Base-by-base conservation (phyloP, 2,888 invertebrate species). In the Allygus modestus region DNA sequence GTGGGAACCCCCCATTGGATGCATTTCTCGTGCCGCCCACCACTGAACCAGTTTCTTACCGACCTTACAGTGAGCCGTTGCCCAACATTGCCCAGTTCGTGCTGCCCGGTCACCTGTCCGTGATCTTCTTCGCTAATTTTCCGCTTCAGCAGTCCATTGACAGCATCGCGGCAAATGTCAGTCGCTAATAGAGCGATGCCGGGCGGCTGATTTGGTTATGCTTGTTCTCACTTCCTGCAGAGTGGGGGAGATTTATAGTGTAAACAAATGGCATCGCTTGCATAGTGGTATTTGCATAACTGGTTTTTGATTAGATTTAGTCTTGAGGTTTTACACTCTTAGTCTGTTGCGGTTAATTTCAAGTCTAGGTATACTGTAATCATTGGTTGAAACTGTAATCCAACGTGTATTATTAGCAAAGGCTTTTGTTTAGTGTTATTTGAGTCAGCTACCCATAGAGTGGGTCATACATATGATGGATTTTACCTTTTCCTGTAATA, bases 71-170 rank as follows among this genome's bases (percentile, higher is more conserved):
- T 11, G 11, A 2, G 1, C 9, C n/a, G 28, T 77, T 77, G 75
- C 75, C 51, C 41, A 77, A 77, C 41, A 31, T 12, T 20, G 46
- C 73, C 41, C 5, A n/a, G 65, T 28, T 77, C 75, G 75, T 79
- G 79, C 79, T 17, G 58, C 15, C 69, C 1, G 2, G 58, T 51
- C 79, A 79, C 79, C 79, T 79, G 79, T 31, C 79, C 58, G 79
- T 79, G 79, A 79, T 79, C 79, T 37, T 51, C 77, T 31, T 37
- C 33, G 33, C 79, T 41, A 58, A 79, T 79, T 79, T 79, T 58
- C 31, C 58, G 79, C 79, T 79, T 37, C 33, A 37, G 20, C 28
- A 37, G 79, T n/a, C 79, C 79, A 58, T 79, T 37, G 58, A 46
- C 71, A 23, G 77, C 11, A 28, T 77, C 77, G 9, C 77, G 5